Evolutionary conservation across 2,797 vertebrate genomes (phyloP).

Genomic region (Phoebastria nigripes): DNA sequence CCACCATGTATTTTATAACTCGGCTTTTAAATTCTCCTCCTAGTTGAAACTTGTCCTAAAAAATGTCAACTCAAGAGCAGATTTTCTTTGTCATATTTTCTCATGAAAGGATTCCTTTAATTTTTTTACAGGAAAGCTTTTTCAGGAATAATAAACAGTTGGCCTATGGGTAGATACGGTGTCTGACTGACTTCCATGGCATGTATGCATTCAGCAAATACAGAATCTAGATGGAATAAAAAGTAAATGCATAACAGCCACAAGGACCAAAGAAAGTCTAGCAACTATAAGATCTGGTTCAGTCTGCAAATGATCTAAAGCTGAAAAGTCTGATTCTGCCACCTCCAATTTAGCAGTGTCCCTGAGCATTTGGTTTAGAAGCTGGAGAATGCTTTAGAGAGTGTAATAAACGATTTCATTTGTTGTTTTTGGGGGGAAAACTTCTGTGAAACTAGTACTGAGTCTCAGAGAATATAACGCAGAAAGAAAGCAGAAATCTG

Average conservation of each 20-base stretch:
- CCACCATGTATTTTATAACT: not conserved
- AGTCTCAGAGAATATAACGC: not conserved
- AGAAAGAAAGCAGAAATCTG: not conserved
- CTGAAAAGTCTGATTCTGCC: not conserved
- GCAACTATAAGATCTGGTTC: not conserved
- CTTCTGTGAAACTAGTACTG: not conserved
- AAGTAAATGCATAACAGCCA: not conserved
- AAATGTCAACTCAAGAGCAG: not conserved
- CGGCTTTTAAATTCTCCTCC: not conserved
- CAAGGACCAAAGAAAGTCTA: not conserved
- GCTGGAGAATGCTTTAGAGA: not conserved
- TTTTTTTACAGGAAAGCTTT: not conserved
- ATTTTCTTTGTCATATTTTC: not conserved
- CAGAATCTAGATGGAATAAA: not conserved
- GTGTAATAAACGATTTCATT: not conserved
- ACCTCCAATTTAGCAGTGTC: not conserved
- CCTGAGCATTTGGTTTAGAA: not conserved
- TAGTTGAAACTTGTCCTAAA: slow-evolving; percentile 39
- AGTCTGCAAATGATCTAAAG: not conserved
- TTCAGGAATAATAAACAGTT: not conserved
- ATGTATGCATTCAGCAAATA: not conserved
- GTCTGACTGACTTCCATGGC: not conserved
- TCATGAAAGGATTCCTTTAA: not conserved
- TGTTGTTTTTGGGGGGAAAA: not conserved
- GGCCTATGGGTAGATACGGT: fast-evolving